Conservation (phyloP, 2,888 invertebrate species). For the Mesorhabditis belari region DNA sequence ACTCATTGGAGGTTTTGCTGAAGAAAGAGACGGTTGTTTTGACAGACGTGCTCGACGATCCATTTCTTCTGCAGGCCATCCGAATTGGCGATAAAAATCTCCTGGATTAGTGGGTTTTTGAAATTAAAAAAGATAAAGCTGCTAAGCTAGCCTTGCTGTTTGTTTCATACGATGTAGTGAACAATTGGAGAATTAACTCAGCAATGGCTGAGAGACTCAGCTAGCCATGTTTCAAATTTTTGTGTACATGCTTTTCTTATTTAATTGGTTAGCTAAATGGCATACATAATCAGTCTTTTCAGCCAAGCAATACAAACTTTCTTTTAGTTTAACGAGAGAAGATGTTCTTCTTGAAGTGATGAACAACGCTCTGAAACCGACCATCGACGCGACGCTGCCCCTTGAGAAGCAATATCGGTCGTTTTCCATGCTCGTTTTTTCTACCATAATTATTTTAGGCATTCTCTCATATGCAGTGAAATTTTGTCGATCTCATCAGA, state of each 20-base stretch:
- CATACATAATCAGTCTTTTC: too few relatives aligned
- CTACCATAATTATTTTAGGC: conserved; percentile 5
- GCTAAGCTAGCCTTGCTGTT: too few relatives aligned
- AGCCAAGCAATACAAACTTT: neutral
- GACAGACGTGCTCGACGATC: conserved; percentile 30
- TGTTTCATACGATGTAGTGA: too few relatives aligned
- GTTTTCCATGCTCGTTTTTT: neutral
- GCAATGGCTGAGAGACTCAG: too few relatives aligned
- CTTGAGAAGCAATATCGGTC: conserved; percentile 26
- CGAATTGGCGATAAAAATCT: conserved; percentile 27
- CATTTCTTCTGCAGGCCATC: conserved; percentile 33
- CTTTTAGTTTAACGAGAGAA: conserved; percentile 16
- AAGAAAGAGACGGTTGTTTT: conserved; percentile 21
- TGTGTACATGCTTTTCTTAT: too few relatives aligned
- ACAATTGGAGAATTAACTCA: too few relatives aligned
- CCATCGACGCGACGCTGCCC: conserved; percentile 8
- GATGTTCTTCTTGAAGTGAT: conserved; percentile 23
- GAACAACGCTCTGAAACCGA: conserved; percentile 15
- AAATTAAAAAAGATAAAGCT: neutral
- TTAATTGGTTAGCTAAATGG: too few relatives aligned
- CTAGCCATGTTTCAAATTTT: too few relatives aligned
- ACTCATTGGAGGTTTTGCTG: conserved; percentile 17
- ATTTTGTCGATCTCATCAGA: conserved; percentile 17
- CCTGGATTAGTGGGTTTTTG: conserved; percentile 25
- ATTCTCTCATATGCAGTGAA: conserved; percentile 25